Percentiles rank a stretch among this genome's conserved stretches.
phyloP scores from a whole-genome alignment of 2,113 vertebrate species.

The Perognathus longimembris region DNA sequence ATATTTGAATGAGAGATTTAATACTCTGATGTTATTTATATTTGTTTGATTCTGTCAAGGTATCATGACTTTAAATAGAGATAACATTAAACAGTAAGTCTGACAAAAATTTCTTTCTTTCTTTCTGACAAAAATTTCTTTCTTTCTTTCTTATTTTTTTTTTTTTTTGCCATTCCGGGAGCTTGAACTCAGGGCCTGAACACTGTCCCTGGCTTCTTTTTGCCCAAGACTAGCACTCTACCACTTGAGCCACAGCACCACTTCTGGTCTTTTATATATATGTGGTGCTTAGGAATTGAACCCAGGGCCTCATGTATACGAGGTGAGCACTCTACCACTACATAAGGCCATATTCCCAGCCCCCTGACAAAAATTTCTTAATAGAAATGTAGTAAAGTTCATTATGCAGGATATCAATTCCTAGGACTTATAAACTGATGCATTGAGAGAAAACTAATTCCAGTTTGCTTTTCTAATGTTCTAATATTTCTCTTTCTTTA shows the following conservation, averaged over 20 bases:
- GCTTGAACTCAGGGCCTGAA: no score
- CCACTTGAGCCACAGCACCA: no score
- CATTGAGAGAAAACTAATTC: conserved; percentile 37
- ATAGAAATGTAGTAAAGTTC: conserved; percentile 32
- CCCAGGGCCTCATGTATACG: no score
- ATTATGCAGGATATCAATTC: conserved; percentile 46
- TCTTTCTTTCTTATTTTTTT: no score
- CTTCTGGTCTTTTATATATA: no score
- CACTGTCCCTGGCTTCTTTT: no score
- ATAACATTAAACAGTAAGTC: conserved; percentile 30
- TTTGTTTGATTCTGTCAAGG: conserved; percentile 20
- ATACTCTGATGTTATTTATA: conserved; percentile 37
- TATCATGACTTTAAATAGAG: conserved; percentile 32
- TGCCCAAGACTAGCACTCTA: no score
- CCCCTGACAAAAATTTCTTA: conserved; percentile 42
- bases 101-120: conserved; percentile 47
- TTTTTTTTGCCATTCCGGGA: no score
- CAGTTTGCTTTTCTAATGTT: conserved; percentile 41
- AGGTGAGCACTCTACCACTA: no score
- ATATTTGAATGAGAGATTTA: conserved; percentile 46
- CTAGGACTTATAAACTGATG: conserved; percentile 25
- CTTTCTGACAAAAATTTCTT: no score
- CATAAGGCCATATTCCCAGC: no score
- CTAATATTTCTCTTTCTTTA: conserved; percentile 29
- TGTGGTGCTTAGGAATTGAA: no score